Percentiles rank a stretch among this genome's conserved stretches.
Evolutionary conservation across 2,888 invertebrate species (phyloP).

Genomic region (Melitaea athalia): DNA sequence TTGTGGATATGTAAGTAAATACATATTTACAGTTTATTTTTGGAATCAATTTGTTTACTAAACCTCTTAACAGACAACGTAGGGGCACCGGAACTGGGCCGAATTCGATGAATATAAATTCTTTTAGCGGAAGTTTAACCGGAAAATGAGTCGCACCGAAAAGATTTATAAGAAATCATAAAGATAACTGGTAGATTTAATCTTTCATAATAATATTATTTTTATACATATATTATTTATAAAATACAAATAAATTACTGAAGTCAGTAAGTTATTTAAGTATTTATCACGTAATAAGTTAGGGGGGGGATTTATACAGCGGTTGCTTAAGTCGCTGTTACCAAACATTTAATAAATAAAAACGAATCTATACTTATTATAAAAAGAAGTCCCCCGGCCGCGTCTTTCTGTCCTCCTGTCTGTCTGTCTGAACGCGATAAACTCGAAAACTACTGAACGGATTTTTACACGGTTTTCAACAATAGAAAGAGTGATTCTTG

Average conservation of each 20-base stretch:
- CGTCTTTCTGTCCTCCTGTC: no score
- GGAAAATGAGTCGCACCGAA: constrained; percentile 6
- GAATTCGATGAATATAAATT: constrained; percentile 39
- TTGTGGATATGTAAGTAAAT: no score
- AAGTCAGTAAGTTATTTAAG: neutral
- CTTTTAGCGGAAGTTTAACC: constrained; percentile 29
- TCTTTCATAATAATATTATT: neutral
- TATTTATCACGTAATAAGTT: neutral
- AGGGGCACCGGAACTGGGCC: constrained; percentile 31
- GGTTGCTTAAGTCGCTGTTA: constrained; percentile 45
- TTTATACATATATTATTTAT: neutral
- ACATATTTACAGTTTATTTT: neutral
- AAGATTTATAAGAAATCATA: neutral
- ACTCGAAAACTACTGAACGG: no score
- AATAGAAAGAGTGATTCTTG: no score
- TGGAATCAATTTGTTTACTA: neutral
- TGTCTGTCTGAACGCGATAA: no score
- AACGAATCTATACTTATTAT: no score
- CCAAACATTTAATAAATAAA: constrained; percentile 16
- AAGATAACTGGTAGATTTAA: neutral
- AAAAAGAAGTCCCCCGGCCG: no score
- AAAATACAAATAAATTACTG: neutral
- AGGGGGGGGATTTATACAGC: constrained; percentile 50
- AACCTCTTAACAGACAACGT: constrained; percentile 15
- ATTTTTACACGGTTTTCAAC: no score